Evolutionary conservation across 1,140 invertebrate genomes (phyloP), one percentile per base, ranked within the genome.

Genomic region (Caenorhabditis elegans): DNA sequence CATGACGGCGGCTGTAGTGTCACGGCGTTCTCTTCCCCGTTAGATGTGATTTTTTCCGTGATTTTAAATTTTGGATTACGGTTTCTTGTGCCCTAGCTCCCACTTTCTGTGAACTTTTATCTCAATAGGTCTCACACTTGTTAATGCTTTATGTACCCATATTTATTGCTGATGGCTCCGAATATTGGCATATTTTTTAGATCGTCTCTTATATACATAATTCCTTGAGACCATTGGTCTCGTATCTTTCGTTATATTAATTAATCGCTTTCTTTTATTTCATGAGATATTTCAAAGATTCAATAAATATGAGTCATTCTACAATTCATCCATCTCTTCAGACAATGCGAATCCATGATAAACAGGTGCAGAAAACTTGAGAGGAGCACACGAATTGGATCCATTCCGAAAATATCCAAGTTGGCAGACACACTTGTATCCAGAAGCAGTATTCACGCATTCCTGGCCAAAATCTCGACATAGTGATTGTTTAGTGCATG

Each of bases 401-500:
- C 39, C 80, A 8, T 36, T 47, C 65, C 36, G 36, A n/a, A 81
- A 48, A 36, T 34, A 81, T 51, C 80, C 80, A 2, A 81, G 47
- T 46, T 81, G 80, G 22, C 80, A 81, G 53, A 81, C 51, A 22
- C 80, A 81, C 19, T 53, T 76, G 49, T 76, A 76, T 22, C 80
- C 80, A 36, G 19, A 28, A 3, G 24, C 48, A n/a, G 48, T 77
- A 34, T 70, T 81, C 8, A 81, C 15, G 28, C 80, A 81, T 36
- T 81, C 75, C 28, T 81, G 53, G 53, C 39, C 39, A 28, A 43
- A 55, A n/a, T 46, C 53, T 76, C 80, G 53, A 46, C 80, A 81
- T 22, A 76, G 13, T 28, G 65, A 60, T 53, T 79, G 51, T 43
- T 79, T 79, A 17, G 51, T 55, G 15, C 78, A 79, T n/a, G 55